phyloP scores from a whole-genome alignment of 2,113 vertebrate species.

The Malurus alboscapulatus region DNA sequence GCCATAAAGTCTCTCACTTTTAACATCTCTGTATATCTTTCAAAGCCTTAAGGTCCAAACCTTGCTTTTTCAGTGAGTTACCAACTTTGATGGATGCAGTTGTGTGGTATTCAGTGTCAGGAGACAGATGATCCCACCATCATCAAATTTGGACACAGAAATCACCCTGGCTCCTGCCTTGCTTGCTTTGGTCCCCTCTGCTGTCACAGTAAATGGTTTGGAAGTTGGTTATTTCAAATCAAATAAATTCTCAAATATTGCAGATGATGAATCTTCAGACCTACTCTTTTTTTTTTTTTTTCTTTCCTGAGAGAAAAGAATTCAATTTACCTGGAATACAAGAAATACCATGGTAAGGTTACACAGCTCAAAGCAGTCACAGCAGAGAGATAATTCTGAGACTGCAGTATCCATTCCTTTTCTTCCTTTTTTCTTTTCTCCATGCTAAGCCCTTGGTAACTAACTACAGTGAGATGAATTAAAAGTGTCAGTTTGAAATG shows the following conservation, averaged over 20 bases:
- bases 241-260: not conserved
- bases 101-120: not conserved
- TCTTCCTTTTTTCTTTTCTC: not conserved
- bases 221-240: not conserved
- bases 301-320: not conserved
- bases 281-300: not conserved
- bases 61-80: not conserved
- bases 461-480: constrained; percentile 31
- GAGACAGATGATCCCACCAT: not conserved
- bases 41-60: not conserved
- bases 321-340: not conserved
- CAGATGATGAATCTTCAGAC: not conserved
- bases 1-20: not conserved
- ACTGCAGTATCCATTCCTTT: not conserved
- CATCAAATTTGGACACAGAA: not conserved
- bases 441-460: not conserved
- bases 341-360: not conserved
- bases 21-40: not conserved
- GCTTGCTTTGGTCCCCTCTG: accelerated
- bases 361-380: not conserved
- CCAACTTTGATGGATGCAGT: not conserved
- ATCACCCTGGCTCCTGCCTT: not conserved
- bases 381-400: not conserved
- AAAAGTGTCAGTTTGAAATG: constrained; percentile 51
- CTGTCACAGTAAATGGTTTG: not conserved